Evolutionary conservation across 2,113 vertebrate species (phyloP).

Genomic region (Nothocercus julius): DNA sequence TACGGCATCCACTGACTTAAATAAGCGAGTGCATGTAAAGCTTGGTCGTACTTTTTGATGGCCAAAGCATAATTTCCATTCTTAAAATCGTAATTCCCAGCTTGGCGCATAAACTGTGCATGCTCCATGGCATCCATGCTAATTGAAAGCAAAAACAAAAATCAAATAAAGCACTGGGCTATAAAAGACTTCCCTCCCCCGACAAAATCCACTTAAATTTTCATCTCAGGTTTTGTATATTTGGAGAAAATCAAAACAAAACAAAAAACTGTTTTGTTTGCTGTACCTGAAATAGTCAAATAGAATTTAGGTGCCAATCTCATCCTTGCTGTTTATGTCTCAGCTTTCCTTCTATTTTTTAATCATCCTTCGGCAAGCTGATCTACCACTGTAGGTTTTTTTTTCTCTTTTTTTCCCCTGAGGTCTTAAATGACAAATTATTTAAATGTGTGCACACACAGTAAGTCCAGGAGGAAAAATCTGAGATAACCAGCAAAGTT

Average conservation of each 20-base stretch:
- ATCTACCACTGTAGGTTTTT: neutral
- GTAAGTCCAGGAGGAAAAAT: neutral
- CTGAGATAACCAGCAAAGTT: neutral
- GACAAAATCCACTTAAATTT: neutral
- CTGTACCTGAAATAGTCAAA: neutral
- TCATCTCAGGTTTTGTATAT: neutral
- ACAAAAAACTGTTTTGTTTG: neutral
- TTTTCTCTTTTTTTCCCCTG: neutral
- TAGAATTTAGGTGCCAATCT: neutral
- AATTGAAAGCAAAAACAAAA: neutral
- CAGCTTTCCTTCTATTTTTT: neutral
- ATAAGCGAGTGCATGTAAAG: conserved; percentile 40
- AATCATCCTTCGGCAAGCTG: neutral
- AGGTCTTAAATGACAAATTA: neutral
- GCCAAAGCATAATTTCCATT: conserved; percentile 73
- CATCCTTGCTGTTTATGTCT: neutral
- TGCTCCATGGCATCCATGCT: conserved; percentile 63
- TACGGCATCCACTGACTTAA: conserved; percentile 43
- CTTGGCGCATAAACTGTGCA: conserved; percentile 54
- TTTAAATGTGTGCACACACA: neutral
- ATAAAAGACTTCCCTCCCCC: neutral
- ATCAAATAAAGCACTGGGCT: neutral
- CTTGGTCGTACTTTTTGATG: conserved; percentile 75
- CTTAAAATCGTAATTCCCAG: conserved; percentile 75
- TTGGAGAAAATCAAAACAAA: neutral